These are phyloP conservation scores for Nomada goodeniana DNA, from an alignment of 2,888 invertebrate genomes.

Conservation along the genomic window DNA sequence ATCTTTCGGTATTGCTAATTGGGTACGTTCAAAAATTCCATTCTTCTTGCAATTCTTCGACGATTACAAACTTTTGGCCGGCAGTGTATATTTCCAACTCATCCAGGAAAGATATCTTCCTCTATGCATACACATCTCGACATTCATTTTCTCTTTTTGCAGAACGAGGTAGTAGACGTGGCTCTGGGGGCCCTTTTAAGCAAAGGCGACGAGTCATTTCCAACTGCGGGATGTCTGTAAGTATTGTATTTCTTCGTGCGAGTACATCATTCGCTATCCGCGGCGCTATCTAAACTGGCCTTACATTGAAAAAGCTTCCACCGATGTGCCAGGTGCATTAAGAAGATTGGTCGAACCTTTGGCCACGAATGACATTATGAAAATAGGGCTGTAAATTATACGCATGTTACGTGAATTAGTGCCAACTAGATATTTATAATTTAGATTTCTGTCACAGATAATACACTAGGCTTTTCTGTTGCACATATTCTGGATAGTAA, in stretches of 20 bases:
- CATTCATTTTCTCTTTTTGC: slow-evolving; percentile 69
- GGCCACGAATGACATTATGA: no score
- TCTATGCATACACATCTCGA: slow-evolving; percentile 9
- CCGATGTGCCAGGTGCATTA: not conserved
- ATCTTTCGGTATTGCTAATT: no score
- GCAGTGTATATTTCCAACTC: not conserved
- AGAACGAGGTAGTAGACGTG: slow-evolving; percentile 80
- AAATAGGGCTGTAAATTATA: no score
- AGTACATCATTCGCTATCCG: not conserved
- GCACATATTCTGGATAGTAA: no score
- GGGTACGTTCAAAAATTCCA: no score
- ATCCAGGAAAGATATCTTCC: slow-evolving; percentile 12
- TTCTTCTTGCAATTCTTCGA: no score
- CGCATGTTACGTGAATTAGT: no score
- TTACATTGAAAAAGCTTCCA: not conserved
- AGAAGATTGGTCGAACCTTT: not conserved
- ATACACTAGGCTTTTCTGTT: no score
- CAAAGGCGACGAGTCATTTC: slow-evolving; percentile 74
- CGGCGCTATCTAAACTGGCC: not conserved
- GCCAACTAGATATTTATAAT: no score
- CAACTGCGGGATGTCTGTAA: slow-evolving; percentile 77
- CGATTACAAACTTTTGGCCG: no score
- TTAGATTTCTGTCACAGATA: no score
- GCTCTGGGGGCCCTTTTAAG: slow-evolving; percentile 78
- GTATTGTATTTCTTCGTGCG: slow-evolving; percentile 75